These are phyloP conservation scores for Formica selysi DNA, from an alignment of 1,140 invertebrate genomes.

Conservation along the genomic window DNA sequence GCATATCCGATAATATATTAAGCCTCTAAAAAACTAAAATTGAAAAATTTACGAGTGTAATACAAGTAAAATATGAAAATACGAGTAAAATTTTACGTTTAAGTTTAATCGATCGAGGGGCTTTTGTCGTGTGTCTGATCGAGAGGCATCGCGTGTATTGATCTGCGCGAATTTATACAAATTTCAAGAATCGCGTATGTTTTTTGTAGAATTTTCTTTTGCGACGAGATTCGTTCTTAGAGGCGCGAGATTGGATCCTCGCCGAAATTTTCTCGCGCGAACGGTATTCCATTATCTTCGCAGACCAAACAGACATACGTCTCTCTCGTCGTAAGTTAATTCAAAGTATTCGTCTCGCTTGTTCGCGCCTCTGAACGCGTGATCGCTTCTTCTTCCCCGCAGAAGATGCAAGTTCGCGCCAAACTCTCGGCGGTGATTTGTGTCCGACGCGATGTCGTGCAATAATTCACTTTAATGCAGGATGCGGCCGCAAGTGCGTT, in stretches of 20 bases:
- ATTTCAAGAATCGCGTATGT: neutral
- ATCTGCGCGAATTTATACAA: neutral
- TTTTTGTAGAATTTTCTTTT: neutral
- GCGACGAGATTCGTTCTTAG: neutral
- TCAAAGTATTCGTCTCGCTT: conserved; percentile 49
- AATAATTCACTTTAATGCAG: conserved; percentile 37
- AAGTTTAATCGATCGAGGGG: too few relatives aligned
- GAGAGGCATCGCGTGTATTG: neutral
- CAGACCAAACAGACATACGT: conserved; percentile 47
- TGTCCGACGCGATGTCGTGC: conserved; percentile 17
- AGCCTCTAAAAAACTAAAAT: neutral
- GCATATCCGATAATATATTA: neutral
- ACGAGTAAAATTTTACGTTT: too few relatives aligned
- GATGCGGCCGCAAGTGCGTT: neutral
- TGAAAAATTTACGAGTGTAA: neutral
- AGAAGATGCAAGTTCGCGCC: conserved; percentile 20
- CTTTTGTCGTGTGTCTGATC: too few relatives aligned
- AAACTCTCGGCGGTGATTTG: conserved; percentile 38
- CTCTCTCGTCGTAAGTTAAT: conserved; percentile 32
- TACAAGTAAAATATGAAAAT: too few relatives aligned
- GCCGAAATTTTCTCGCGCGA: conserved; percentile 25
- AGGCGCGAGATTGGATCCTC: conserved; percentile 16
- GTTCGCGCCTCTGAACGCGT: conserved; percentile 14
- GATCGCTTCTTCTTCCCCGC: conserved; percentile 2
- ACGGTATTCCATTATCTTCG: conserved; percentile 48